These are phyloP conservation scores for Cebidichthys violaceus DNA, from an alignment of 2,113 vertebrate genomes.

Conservation along the genomic window DNA sequence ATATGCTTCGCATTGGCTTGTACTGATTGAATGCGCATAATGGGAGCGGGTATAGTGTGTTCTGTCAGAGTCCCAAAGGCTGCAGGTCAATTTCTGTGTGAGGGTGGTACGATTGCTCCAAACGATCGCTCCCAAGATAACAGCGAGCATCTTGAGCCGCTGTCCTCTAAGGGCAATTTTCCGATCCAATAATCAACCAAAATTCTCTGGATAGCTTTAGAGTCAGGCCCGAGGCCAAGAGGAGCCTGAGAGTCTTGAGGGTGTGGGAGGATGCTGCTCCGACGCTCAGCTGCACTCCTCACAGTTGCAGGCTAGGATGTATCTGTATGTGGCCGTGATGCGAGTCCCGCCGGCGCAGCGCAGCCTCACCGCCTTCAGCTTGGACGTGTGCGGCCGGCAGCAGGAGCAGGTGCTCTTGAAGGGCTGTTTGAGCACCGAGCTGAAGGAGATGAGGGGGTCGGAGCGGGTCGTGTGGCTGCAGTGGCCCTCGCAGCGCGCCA, in stretches of 20 bases:
- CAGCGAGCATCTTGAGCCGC: constrained; percentile 33
- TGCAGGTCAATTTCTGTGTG: constrained; percentile 23
- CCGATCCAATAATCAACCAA: constrained; percentile 50
- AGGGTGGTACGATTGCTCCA: constrained; percentile 28
- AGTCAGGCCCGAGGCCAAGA: constrained; percentile 31
- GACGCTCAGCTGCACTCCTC: constrained; percentile 92
- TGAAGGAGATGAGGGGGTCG: constrained; percentile 96
- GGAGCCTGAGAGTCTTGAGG: constrained; percentile 39
- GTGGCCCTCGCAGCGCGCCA: constrained; percentile 95
- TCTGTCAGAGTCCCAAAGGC: constrained; percentile 25
- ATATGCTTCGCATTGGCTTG: constrained; percentile 32
- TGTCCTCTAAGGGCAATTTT: constrained; percentile 16
- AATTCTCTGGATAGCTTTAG: constrained; percentile 26
- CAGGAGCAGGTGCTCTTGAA: constrained; percentile 96
- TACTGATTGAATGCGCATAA: constrained; percentile 45
- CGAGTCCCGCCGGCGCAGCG: constrained; percentile 92
- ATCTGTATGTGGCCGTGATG: constrained; percentile 96
- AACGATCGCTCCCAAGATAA: constrained; percentile 40
- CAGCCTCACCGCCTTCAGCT: constrained; percentile 94
- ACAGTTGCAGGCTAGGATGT: constrained; percentile 97
- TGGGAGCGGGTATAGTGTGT: constrained; percentile 26
- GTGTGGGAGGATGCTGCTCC: constrained; percentile 6
- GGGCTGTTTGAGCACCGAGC: constrained; percentile 94
- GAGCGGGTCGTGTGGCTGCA: constrained; percentile 95
- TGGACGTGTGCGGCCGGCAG: constrained; percentile 97